These are phyloP conservation scores for Empis livida DNA, from an alignment of 2,888 invertebrate genomes.

Conservation along the genomic window DNA sequence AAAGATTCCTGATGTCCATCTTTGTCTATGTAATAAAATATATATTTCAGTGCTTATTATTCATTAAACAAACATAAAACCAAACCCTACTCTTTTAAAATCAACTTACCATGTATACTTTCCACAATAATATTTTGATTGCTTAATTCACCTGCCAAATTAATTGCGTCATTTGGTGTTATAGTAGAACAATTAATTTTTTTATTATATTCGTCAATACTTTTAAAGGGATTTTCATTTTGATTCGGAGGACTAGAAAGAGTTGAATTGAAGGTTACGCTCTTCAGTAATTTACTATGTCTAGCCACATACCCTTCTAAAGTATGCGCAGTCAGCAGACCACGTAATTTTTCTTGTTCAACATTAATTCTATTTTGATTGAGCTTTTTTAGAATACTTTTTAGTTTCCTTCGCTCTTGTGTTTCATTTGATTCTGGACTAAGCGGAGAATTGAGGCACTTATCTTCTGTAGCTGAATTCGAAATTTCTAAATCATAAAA, in stretches of 20 bases:
- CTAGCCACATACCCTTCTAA: constrained; percentile 80
- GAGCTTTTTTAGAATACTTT: constrained; percentile 73
- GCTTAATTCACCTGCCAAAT: too few species aligned
- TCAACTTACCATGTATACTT: too few species aligned
- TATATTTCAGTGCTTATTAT: too few species aligned
- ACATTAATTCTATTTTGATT: constrained; percentile 44
- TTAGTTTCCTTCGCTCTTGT: constrained; percentile 63
- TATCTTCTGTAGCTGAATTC: too few species aligned
- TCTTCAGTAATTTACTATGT: constrained; percentile 77
- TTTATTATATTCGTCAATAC: constrained; percentile 3
- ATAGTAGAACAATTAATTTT: neutral
- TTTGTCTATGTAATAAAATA: too few species aligned
- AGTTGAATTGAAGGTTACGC: constrained; percentile 80
- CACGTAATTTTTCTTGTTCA: constrained; percentile 41
- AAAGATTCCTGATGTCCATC: too few species aligned
- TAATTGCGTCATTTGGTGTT: too few species aligned
- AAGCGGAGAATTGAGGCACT: constrained; percentile 28
- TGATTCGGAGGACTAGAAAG: constrained; percentile 60
- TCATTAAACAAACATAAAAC: too few species aligned
- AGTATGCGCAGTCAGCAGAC: constrained; percentile 67
- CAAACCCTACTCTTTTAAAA: too few species aligned
- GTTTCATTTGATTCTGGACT: constrained; percentile 70
- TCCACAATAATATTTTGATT: too few species aligned
- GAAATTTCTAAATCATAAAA: too few species aligned
- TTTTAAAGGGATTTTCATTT: constrained; percentile 14